phyloP scores from a whole-genome alignment of 1,140 invertebrate species.

The Maconellicoccus hirsutus region DNA sequence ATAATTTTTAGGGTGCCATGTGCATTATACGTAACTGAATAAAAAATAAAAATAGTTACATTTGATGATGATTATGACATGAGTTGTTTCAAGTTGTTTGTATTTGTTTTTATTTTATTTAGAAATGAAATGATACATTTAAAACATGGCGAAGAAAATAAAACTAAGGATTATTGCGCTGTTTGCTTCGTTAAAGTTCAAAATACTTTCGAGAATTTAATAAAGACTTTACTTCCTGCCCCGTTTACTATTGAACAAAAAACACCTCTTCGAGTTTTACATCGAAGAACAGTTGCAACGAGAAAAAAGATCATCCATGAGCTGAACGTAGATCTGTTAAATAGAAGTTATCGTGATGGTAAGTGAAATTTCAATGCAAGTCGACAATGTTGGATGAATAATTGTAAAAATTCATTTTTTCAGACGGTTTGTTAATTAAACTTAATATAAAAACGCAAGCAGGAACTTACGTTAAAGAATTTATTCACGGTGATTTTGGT shows the following conservation, averaged over 20 bases:
- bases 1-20: no score
- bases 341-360: not conserved
- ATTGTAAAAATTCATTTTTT: conserved; percentile 8
- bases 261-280: conserved; percentile 74
- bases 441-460: conserved; percentile 73
- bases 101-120: not conserved
- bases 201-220: conserved; percentile 39
- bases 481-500: conserved; percentile 89
- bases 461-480: conserved; percentile 94
- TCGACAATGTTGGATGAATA: no score
- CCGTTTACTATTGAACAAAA: conserved; percentile 52
- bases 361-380: no score
- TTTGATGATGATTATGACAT: no score
- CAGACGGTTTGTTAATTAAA: conserved; percentile 28
- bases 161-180: conserved; percentile 72
- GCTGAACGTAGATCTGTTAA: conserved; percentile 38
- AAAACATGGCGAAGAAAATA: conserved; percentile 75
- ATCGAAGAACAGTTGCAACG: conserved; percentile 57
- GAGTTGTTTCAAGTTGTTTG: no score
- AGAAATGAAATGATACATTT: conserved; percentile 57
- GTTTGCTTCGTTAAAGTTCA: conserved; percentile 46
- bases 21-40: no score
- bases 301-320: conserved; percentile 50
- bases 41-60: no score
- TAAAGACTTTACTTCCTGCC: conserved; percentile 37